Percentiles rank a stretch among this genome's conserved stretches.
Evolutionary conservation across 2,797 vertebrate genomes (phyloP).

Genomic region (Mormyrops attenuatus): DNA sequence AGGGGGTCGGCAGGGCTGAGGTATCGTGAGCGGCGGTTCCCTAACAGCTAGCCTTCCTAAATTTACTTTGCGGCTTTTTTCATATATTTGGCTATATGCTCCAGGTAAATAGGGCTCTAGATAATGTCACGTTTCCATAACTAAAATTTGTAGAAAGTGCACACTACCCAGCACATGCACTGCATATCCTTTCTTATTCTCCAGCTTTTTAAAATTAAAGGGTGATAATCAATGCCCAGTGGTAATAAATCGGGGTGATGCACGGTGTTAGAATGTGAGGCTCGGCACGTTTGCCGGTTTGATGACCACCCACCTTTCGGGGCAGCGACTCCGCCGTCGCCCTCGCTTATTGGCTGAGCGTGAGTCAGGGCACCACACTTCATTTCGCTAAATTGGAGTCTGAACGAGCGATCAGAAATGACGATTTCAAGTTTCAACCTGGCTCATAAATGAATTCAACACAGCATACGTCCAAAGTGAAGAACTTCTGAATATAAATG

Average conservation of each 20-base stretch:
- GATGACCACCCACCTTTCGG: background rate
- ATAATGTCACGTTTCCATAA: background rate
- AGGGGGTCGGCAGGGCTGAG: background rate
- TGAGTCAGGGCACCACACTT: background rate
- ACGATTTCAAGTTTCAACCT: background rate
- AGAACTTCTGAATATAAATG: slow-evolving; percentile 7
- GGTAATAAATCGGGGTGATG: background rate
- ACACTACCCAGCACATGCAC: background rate
- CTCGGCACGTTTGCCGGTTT: background rate
- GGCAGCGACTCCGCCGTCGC: slow-evolving; percentile 13
- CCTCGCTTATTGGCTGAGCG: slow-evolving; percentile 39
- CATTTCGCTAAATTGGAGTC: background rate
- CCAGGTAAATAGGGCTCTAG: background rate
- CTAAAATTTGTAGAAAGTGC: background rate
- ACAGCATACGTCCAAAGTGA: background rate
- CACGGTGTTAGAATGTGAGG: no score
- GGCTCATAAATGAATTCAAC: slow-evolving; percentile 18
- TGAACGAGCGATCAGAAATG: background rate
- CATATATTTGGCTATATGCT: background rate
- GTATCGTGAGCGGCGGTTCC: background rate
- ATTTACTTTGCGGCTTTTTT: background rate
- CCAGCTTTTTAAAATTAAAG: background rate
- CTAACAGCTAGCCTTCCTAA: background rate
- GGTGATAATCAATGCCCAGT: background rate
- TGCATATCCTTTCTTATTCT: background rate